Base-by-base conservation (phyloP, 1,140 invertebrate genomes). In the Papilio polytes region DNA sequence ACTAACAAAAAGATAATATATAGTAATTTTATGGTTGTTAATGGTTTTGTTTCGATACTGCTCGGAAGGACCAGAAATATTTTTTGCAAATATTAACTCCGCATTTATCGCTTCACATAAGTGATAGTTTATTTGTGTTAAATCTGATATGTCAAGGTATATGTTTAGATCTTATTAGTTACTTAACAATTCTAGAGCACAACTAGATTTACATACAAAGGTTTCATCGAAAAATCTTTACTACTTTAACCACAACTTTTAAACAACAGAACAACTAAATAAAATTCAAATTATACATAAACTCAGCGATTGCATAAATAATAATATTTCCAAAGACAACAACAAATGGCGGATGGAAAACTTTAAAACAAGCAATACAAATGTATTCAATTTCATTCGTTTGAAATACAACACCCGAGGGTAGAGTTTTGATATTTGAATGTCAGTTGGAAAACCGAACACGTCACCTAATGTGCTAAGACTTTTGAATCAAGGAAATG, bases 341-440 rank as follows among this genome's bases (percentile, higher is more conserved):
- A 70, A 26, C 63, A 31, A 70, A 70, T 15, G 63, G 26, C 63
- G 13, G 63, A 7, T 31, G 26, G 26, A 70, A 70, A 70, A 70
- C 53, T 70, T 31, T 70, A 36, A 70, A 70, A 31, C 20, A 36
- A 70, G 13, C 26, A 70, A 70, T 15, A 70, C 63, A 31, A 70
- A 36, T 31, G 63, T 31, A 31, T 70, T 36, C 26, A 70, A 12
- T 70, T 70, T 70, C 26, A 26, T 36, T 13, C 63, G 63, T 70
- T 70, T 70, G 63, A 31, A 70, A 70, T 70, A 70, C 63, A 70
- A 70, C 22, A 70, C 63, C 63, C 63, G 22, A 10, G 63, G 26
- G 63, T 70, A 36, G 31, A 70, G 63, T 70, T 70, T 15, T 70
- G 63, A 70, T 70, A 70, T 70, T 70, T 70, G 36, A 70, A 70